These are phyloP conservation scores for Yponomeuta sedellus DNA, from an alignment of 2,888 invertebrate genomes.

Conservation along the genomic window DNA sequence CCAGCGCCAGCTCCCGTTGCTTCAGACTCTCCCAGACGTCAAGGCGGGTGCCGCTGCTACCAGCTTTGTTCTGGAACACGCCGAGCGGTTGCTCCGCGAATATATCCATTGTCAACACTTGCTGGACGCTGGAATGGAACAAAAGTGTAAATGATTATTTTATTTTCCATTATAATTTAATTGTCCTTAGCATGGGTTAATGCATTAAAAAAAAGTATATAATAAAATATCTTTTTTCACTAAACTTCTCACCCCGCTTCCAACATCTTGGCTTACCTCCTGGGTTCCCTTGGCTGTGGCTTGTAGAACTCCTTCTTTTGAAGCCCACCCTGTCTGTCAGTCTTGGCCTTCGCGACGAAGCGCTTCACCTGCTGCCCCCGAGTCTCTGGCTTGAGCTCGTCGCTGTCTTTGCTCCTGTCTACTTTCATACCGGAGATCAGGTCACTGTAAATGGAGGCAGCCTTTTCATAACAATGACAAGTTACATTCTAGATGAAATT, in stretches of 20 bases:
- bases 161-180: no score
- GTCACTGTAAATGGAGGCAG: conserved; percentile 68
- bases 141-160: no score
- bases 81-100: conserved; percentile 79
- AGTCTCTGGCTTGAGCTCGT: conserved; percentile 37
- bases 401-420: conserved; percentile 72
- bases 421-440: conserved; percentile 87
- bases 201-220: no score
- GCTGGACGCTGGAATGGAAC: conserved; percentile 28
- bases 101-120: conserved; percentile 72
- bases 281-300: conserved; percentile 16
- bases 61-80: conserved; percentile 73
- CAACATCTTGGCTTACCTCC: conserved; percentile 21
- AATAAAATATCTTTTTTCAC: no score
- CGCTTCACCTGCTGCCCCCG: conserved; percentile 75
- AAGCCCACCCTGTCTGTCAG: conserved; percentile 24
- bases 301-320: conserved; percentile 2
- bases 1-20: conserved; percentile 80
- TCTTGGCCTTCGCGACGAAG: conserved; percentile 49
- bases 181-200: no score
- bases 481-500: no score
- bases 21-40: conserved; percentile 82
- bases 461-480: neutral
- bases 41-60: conserved; percentile 62
- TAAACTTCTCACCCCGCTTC: no score